phyloP scores from a whole-genome alignment of 2,113 vertebrate species.

The Suricata suricatta region DNA sequence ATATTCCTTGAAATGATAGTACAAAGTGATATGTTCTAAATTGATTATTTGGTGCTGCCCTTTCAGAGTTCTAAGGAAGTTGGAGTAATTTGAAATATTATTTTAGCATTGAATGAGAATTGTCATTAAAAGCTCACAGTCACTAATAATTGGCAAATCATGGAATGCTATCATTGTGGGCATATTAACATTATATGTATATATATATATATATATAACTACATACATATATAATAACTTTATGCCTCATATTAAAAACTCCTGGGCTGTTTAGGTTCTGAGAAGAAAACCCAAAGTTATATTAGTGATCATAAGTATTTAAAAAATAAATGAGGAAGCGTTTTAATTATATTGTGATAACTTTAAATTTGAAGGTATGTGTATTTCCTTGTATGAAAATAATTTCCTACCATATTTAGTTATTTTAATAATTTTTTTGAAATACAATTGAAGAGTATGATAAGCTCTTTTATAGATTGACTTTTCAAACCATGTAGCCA shows the following conservation, averaged over 20 bases:
- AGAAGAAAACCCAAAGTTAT: background rate
- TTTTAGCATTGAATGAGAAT: background rate
- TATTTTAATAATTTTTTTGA: background rate
- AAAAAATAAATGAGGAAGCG: background rate
- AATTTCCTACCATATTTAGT: background rate
- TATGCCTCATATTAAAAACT: background rate
- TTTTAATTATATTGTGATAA: background rate
- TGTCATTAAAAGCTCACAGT: background rate
- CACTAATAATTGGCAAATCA: conserved; percentile 24
- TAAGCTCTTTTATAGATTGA: background rate
- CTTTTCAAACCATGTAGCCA: background rate
- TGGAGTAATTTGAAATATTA: background rate
- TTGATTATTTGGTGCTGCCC: background rate
- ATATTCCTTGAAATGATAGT: background rate
- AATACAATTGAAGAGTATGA: background rate
- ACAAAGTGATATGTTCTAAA: background rate
- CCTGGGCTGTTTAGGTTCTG: background rate
- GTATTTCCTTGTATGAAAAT: background rate
- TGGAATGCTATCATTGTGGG: background rate
- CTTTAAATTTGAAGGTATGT: background rate
- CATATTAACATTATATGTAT: background rate
- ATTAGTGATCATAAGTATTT: background rate
- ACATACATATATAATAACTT: background rate
- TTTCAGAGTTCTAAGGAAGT: background rate
- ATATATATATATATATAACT: background rate